Base-by-base conservation (phyloP, 2,888 invertebrate genomes). In the Pseudococcus viburni region DNA sequence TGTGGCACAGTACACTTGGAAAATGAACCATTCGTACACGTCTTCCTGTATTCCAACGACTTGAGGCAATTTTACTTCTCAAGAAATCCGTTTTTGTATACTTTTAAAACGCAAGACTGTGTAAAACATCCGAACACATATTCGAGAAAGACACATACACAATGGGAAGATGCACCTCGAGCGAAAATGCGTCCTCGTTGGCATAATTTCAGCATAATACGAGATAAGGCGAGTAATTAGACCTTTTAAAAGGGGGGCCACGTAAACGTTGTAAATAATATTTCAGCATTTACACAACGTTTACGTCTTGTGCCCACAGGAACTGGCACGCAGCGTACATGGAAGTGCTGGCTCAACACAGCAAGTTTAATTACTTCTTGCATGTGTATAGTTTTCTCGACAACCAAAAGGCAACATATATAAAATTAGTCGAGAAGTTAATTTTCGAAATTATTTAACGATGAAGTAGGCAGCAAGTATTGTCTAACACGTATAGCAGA, bases 201-300 rank as follows among this genome's bases (percentile, higher is more conserved):
- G 80, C 42, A 42, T 80, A 42, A 80, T 80, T 80, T 80, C 80
- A 80, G n/a, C 80, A 39, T 39, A 80, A 42, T 80, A 77, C 15
- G 19, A 80, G 80, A 80, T 80, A 80, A 80, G n/a, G 80, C 80
- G 12, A 15, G 80, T 80, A 80, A 80, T 80, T 80, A 80, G 80
- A 80, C 80, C 80, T 80, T 80, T 80, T 80, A 80, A 80, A 80
- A 80, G 80, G 80, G 80, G 80, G 26, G 26, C 26, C 80, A 80
- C 80, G 80, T 80, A 80, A 80, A 80, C 80, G 80, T 80, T 80
- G 80, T 80, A 80, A 80, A 80, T 80, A 80, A 80, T 80, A 80
- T 80, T 80, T 80, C 80, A 80, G 80, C 80, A 42, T 39, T 80
- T 46, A 80, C 80, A 80, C 80, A 80, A 80, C 80, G 80, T 80